These are phyloP conservation scores for Grus americana DNA, from an alignment of 2,113 vertebrate genomes.

Conservation along the genomic window DNA sequence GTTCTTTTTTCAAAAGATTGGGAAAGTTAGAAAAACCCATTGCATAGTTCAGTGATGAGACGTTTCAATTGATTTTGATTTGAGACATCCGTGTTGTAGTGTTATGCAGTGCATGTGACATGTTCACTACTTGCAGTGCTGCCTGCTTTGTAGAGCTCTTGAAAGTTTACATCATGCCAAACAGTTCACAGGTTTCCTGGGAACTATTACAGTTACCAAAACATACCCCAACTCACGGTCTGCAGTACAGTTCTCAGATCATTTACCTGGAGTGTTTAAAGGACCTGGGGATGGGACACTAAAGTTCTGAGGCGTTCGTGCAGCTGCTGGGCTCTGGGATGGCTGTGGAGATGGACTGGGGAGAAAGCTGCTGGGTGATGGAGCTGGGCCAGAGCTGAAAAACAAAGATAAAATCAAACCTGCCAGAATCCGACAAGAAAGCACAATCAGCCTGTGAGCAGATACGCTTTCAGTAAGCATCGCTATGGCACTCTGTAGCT, in stretches of 20 bases:
- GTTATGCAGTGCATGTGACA: neutral
- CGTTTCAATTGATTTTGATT: neutral
- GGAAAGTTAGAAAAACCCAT: neutral
- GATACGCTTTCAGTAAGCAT: neutral
- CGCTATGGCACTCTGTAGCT: neutral
- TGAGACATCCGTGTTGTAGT: neutral
- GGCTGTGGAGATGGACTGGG: conserved; percentile 97
- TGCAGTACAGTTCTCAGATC: neutral
- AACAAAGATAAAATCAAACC: neutral
- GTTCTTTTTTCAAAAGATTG: neutral
- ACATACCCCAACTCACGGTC: neutral
- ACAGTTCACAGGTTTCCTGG: neutral
- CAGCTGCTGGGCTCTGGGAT: conserved; percentile 90
- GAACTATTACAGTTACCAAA: neutral
- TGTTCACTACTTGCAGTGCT: neutral
- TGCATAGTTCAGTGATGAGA: neutral
- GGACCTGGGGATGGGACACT: conserved; percentile 93
- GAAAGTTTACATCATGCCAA: neutral
- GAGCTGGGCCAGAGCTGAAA: conserved; percentile 91
- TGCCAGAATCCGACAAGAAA: neutral
- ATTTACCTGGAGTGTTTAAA: conserved; percentile 93
- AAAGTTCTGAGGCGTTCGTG: conserved; percentile 93
- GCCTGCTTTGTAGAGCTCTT: neutral
- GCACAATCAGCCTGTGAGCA: neutral
- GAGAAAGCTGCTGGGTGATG: conserved; percentile 94